Percentiles rank a stretch among this genome's conserved stretches.
phyloP scores from a whole-genome alignment of 2,797 vertebrate species.

The Fringilla coelebs region DNA sequence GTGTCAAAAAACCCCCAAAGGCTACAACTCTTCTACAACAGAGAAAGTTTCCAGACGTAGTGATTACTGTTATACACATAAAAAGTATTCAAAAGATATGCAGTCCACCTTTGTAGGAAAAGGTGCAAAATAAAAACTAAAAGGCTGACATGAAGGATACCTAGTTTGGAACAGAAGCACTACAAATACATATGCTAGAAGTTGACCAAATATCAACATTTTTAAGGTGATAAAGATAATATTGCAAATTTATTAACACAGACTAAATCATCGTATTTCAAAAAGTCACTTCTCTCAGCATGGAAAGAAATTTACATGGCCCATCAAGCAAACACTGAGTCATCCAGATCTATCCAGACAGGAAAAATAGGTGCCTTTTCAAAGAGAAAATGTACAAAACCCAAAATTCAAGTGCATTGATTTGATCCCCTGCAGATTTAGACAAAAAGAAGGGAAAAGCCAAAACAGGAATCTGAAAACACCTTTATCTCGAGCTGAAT shows the following conservation, averaged over 20 bases:
- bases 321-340: background rate
- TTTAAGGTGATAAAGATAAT: background rate
- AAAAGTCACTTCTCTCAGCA: background rate
- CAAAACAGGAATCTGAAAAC: background rate
- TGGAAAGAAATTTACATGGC: background rate
- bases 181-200: background rate
- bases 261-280: background rate
- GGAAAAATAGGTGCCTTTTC: background rate
- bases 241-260: background rate
- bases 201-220: background rate
- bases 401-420: background rate
- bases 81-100: background rate
- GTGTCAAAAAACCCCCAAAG: background rate
- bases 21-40: background rate
- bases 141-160: background rate
- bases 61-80: background rate
- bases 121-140: background rate
- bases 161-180: background rate
- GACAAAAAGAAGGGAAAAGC: background rate
- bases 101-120: background rate
- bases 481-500: background rate
- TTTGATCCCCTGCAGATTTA: background rate
- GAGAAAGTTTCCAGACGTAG: background rate
- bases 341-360: background rate
- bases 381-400: background rate